These are phyloP conservation scores for Smutsia gigantea DNA, from an alignment of 2,797 vertebrate species.

Conservation along the genomic window DNA sequence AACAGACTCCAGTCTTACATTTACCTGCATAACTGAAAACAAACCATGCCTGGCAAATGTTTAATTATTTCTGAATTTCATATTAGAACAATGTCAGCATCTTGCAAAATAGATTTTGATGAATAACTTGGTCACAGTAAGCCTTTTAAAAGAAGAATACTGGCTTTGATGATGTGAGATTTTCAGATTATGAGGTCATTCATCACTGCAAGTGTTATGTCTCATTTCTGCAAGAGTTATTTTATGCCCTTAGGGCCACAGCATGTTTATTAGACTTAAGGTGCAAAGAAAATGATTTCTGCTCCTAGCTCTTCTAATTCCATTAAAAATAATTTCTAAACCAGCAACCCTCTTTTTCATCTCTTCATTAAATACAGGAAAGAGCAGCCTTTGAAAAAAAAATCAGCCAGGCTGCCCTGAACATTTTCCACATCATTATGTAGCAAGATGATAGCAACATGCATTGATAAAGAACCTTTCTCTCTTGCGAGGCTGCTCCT, in stretches of 20 bases:
- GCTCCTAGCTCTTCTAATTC: conserved; percentile 55
- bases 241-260: not conserved
- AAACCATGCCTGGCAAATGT: conserved; percentile 66
- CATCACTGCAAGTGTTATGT: conserved; percentile 58
- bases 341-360: not conserved
- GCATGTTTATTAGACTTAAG: conserved; percentile 58
- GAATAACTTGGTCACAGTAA: conserved; percentile 51
- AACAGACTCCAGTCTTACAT: conserved; percentile 1
- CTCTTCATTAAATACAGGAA: conserved; percentile 20
- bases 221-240: conserved; percentile 53
- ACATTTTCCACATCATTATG: conserved; percentile 63
- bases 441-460: conserved; percentile 17
- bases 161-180: conserved; percentile 65
- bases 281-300: conserved; percentile 62
- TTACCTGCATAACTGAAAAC: conserved; percentile 72
- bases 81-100: conserved; percentile 56
- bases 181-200: conserved; percentile 70
- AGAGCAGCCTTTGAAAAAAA: not conserved
- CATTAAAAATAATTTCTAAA: conserved; percentile 64
- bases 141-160: conserved; percentile 64
- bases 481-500: not conserved
- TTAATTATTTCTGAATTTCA: conserved; percentile 73
- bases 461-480: not conserved
- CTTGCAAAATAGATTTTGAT: conserved; percentile 65
- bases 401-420: conserved; percentile 11